Evolutionary conservation across 2,888 invertebrate species (phyloP).

Genomic region (Caenorhabditis sp.): DNA sequence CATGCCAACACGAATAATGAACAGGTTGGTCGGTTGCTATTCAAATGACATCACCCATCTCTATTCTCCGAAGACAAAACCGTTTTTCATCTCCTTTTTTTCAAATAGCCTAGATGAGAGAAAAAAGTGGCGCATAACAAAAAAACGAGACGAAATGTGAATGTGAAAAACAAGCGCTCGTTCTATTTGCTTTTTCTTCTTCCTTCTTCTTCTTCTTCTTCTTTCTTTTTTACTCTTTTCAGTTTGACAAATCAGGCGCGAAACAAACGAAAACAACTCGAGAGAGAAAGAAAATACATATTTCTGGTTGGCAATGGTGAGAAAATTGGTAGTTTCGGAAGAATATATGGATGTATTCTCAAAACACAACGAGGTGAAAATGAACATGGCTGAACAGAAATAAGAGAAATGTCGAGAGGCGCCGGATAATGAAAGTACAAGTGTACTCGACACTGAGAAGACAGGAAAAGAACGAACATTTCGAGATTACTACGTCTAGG

Average conservation of each 20-base stretch:
- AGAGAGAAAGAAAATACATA: not conserved
- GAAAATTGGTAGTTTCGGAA: slow-evolving; percentile 4
- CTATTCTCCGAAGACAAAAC: no score
- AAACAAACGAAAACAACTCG: not conserved
- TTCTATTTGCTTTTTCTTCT: slow-evolving; percentile 3
- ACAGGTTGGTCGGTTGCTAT: no score
- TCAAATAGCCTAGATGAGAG: not conserved
- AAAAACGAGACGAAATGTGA: not conserved
- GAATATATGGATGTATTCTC: no score
- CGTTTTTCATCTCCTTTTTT: no score
- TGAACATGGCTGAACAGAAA: no score
- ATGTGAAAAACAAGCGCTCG: slow-evolving; percentile 3
- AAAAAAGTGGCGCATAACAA: not conserved
- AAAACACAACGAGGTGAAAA: no score
- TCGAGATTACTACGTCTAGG: no score
- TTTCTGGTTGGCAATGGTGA: not conserved
- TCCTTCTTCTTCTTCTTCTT: slow-evolving; percentile 6
- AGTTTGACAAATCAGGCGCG: slow-evolving; percentile 3
- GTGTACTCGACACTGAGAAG: no score
- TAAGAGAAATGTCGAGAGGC: slow-evolving; percentile 8
- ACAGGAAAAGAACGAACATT: no score
- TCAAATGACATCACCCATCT: no score
- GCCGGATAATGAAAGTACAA: no score
- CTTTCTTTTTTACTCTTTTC: not conserved
- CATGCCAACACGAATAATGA: no score